These are phyloP conservation scores for Mythimna lalbum DNA, from an alignment of 2,888 invertebrate genomes.

Conservation along the genomic window DNA sequence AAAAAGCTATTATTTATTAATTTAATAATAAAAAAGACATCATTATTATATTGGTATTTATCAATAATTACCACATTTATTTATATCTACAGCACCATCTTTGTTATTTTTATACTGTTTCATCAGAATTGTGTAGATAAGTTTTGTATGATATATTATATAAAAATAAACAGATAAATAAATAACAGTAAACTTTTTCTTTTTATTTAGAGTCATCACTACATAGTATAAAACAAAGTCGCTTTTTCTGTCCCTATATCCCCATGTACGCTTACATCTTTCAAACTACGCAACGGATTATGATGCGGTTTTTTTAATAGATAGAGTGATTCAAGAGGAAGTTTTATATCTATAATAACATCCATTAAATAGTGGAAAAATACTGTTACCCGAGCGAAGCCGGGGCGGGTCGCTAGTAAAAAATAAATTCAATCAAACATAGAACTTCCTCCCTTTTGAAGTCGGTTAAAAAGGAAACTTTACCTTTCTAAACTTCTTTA, in stretches of 20 bases:
- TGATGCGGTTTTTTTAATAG: too few relatives aligned
- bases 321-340: too few relatives aligned
- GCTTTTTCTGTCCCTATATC: too few relatives aligned
- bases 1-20: conserved; percentile 16
- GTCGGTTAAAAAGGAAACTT: not conserved
- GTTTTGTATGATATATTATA: conserved; percentile 63
- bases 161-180: conserved; percentile 46
- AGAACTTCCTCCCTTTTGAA: too few relatives aligned
- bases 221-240: too few relatives aligned
- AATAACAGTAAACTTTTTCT: conserved; percentile 22
- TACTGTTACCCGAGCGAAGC: too few relatives aligned
- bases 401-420: too few relatives aligned
- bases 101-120: conserved; percentile 70
- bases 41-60: conserved; percentile 25
- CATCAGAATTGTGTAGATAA: conserved; percentile 46
- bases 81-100: conserved; percentile 49
- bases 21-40: conserved; percentile 12
- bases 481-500: not conserved
- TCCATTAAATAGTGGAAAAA: too few relatives aligned
- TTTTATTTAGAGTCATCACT: conserved; percentile 36
- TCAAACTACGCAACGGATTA: too few relatives aligned
- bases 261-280: too few relatives aligned
- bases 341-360: too few relatives aligned
- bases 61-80: conserved; percentile 13
- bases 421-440: too few relatives aligned